Conservation (phyloP, 2,113 vertebrate species). For the Isurus oxyrinchus region DNA sequence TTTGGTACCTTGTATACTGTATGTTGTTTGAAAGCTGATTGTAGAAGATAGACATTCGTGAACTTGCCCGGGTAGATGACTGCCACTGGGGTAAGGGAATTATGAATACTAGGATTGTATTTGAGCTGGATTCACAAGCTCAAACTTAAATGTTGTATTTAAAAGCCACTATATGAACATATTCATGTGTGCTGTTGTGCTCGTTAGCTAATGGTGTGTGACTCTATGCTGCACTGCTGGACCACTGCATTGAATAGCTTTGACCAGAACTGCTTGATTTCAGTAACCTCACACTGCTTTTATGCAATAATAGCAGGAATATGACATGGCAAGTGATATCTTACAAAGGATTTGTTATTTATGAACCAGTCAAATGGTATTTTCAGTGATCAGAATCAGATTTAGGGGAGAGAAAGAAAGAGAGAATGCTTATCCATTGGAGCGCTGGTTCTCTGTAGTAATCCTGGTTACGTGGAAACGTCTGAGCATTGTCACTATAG, state of each 20-base stretch:
- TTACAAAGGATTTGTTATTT: not conserved
- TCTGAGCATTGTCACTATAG: not conserved
- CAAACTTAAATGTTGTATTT: not conserved
- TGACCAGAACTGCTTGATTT: not conserved
- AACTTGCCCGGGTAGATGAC: not conserved
- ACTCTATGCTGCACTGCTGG: no score
- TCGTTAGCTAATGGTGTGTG: not conserved
- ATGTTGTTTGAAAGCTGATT: not conserved
- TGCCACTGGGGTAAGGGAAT: not conserved
- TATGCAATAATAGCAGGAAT: not conserved
- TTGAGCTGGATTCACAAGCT: not conserved
- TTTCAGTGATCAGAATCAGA: not conserved
- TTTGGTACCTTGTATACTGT: not conserved
- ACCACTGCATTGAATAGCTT: not conserved
- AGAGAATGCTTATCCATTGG: not conserved
- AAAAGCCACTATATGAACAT: no score
- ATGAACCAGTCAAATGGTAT: not conserved
- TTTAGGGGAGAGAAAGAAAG: not conserved
- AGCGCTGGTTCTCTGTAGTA: not conserved
- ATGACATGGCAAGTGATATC: not conserved
- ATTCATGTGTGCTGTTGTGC: not conserved
- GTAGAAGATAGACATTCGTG: not conserved
- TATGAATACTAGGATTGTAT: not conserved
- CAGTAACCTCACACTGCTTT: not conserved
- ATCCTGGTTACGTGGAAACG: not conserved